phyloP scores from a whole-genome alignment of 2,113 vertebrate species.

The Corythornis cristatus region DNA sequence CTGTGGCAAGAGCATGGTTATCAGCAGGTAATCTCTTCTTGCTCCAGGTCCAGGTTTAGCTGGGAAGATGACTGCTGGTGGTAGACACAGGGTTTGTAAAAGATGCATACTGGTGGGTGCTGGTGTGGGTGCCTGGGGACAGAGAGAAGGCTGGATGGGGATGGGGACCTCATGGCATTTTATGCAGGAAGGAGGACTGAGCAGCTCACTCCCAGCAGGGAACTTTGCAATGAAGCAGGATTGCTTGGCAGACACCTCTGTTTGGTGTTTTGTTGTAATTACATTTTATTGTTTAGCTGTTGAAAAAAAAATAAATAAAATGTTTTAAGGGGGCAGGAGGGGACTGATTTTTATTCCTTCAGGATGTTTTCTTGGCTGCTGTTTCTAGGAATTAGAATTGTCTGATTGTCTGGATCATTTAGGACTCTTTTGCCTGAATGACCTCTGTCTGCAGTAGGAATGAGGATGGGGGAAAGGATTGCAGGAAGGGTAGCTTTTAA shows the following conservation, averaged over 20 bases:
- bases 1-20: background rate
- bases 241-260: background rate
- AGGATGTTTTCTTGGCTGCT: slow-evolving; percentile 1
- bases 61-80: background rate
- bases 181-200: background rate
- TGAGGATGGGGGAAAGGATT: background rate
- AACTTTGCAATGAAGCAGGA: background rate
- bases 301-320: too few relatives aligned
- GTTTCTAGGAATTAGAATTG: background rate
- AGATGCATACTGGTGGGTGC: background rate
- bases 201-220: background rate
- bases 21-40: background rate
- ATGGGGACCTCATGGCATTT: fast-evolving
- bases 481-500: background rate
- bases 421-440: background rate
- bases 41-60: background rate
- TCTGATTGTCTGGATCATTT: background rate
- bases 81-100: background rate
- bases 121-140: background rate
- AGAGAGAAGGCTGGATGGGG: background rate
- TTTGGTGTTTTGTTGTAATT: background rate
- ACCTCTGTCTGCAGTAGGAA: background rate
- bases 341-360: background rate
- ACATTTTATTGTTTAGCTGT: too few relatives aligned
- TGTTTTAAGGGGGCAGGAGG: background rate